These are phyloP conservation scores for Chrysemys picta DNA, from an alignment of 2,113 vertebrate species.

Conservation along the genomic window DNA sequence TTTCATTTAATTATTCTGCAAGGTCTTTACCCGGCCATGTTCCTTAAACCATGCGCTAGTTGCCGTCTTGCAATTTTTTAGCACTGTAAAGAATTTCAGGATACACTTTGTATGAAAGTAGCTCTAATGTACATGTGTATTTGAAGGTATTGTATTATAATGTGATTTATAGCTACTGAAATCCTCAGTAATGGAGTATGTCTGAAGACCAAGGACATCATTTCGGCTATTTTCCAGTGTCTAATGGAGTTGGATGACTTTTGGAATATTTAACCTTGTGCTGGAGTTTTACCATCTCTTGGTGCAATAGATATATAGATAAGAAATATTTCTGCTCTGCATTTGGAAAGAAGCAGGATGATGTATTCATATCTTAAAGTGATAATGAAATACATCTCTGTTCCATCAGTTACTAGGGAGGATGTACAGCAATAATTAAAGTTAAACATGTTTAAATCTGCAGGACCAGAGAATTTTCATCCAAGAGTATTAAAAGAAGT, in stretches of 20 bases:
- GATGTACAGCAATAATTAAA: slow-evolving; percentile 27
- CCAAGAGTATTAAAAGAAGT: neutral
- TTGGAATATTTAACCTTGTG: slow-evolving; percentile 60
- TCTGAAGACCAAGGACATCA: slow-evolving; percentile 53
- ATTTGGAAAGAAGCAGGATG: neutral
- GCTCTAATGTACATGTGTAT: slow-evolving; percentile 46
- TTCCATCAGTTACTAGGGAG: neutral
- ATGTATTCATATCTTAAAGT: neutral
- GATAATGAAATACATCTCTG: neutral
- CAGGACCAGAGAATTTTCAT: neutral
- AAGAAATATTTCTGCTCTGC: neutral
- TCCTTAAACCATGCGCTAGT: slow-evolving; percentile 41
- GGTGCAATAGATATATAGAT: neutral
- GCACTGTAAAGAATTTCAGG: slow-evolving; percentile 54
- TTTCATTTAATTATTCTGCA: slow-evolving; percentile 55
- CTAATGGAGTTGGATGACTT: slow-evolving; percentile 49
- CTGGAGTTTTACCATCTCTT: slow-evolving; percentile 38
- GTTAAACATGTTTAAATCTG: slow-evolving; percentile 40
- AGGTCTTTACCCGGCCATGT: slow-evolving; percentile 40
- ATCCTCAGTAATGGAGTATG: slow-evolving; percentile 50
- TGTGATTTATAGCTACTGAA: slow-evolving; percentile 63
- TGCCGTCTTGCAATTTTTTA: slow-evolving; percentile 46
- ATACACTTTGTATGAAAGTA: slow-evolving; percentile 62
- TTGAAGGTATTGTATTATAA: slow-evolving; percentile 58
- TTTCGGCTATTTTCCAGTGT: slow-evolving; percentile 35